Evolutionary conservation across 1,140 invertebrate genomes (phyloP).

Genomic region (Helicoverpa armigera): DNA sequence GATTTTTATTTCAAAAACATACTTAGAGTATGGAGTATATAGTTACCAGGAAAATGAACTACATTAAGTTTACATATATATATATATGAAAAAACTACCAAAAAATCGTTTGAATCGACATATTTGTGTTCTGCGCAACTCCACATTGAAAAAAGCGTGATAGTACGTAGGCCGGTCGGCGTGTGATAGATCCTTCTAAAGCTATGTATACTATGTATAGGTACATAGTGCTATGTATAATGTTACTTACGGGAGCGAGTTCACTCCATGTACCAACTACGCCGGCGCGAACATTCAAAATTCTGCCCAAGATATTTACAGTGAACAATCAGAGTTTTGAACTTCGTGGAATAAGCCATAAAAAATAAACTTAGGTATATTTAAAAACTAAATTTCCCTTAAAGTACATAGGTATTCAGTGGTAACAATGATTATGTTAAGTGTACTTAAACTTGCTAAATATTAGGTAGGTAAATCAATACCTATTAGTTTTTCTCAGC

Average conservation of each 20-base stretch:
- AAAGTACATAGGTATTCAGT: too few species aligned
- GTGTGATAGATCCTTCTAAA: constrained; percentile 38
- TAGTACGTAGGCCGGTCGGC: constrained; percentile 35
- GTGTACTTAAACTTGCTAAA: too few species aligned
- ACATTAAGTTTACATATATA: too few species aligned
- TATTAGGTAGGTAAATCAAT: too few species aligned
- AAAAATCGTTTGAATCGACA: constrained; percentile 31
- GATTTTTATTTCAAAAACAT: too few species aligned
- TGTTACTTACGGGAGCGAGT: constrained; percentile 35
- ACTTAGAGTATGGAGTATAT: too few species aligned
- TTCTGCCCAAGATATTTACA: background rate
- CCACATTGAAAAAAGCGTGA: constrained; percentile 32
- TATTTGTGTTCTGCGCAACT: constrained; percentile 31
- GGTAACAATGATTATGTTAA: too few species aligned
- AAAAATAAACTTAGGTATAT: too few species aligned
- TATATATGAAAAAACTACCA: background rate
- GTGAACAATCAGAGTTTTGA: constrained; percentile 11
- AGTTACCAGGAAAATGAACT: too few species aligned
- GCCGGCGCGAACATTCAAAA: constrained; percentile 41
- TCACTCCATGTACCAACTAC: constrained; percentile 18
- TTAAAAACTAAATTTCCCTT: too few species aligned
- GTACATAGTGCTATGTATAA: constrained; percentile 31
- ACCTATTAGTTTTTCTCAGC: too few species aligned
- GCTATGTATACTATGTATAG: constrained; percentile 28
- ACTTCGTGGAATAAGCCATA: background rate